Base-by-base conservation (phyloP, 2,888 invertebrate genomes). In the Lasius fuliginosus region DNA sequence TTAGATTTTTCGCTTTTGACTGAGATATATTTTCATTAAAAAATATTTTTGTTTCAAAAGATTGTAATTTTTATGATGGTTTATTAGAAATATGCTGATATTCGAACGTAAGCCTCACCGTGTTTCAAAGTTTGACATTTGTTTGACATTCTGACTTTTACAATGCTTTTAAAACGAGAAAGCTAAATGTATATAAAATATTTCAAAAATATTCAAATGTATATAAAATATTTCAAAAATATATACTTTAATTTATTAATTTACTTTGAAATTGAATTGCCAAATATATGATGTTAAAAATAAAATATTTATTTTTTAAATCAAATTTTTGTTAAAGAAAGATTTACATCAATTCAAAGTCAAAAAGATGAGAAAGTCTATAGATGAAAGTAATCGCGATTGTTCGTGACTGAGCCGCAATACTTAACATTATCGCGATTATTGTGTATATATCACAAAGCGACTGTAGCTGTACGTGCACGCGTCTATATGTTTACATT, bases 71-170 rank as follows among this genome's bases (percentile, higher is more conserved):
- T 67, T 56, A 67, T n/a, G 9, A 56, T 30, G 4, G 1, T 36
- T 56, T 42, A 30, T 68, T 27, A 53, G 0, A 76, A 53, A 67
- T 4, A 4, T 67, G 18, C 8, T 15, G 42, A 77, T 53, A 77
- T 53, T 68, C 46, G 15, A 46, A 23, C 6, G 8, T 8, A 42
- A 67, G 12, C 27, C 6, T 36, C 23, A 33, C 3, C 12, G 30
- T 36, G 36, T 53, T 65, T 65, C 2, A 8, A 53, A 65, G 18
- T 12, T 67, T 68, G 40, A 30, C 36, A 42, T 56, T 18, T 46
- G 15, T 76, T n/a, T 18, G 18, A 49, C 36, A 36, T 5, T 49
- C 12, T 12, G 46, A 75, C 49, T 75, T 73, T 49, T 49, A 64
- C 4, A 23, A 33, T 30, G 33, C 27, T 67, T 65, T 65, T 36